These are phyloP conservation scores for Sparidentex hasta DNA, from an alignment of 2,797 vertebrate species.

Conservation along the genomic window DNA sequence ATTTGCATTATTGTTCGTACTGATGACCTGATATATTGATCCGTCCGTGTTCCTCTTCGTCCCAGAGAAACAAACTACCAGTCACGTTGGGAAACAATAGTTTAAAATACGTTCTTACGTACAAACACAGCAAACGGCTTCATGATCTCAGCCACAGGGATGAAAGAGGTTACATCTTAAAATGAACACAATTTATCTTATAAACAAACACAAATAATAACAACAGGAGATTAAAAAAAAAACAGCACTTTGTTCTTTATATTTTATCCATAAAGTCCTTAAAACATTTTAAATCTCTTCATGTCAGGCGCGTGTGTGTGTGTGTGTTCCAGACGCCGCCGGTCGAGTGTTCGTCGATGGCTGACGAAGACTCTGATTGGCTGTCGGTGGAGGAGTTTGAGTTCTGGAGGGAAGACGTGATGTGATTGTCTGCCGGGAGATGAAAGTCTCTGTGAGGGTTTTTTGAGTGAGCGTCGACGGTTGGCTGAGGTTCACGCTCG, in stretches of 20 bases:
- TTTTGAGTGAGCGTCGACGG: not conserved
- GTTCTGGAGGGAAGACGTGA: not conserved
- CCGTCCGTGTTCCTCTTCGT: not conserved
- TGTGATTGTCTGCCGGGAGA: constrained; percentile 9
- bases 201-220: not conserved
- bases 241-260: not conserved
- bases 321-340: constrained; percentile 14
- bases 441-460: not conserved
- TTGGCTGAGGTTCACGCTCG: not conserved
- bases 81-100: not conserved
- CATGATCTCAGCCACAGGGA: not conserved
- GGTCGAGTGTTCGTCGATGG: not conserved
- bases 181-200: not conserved
- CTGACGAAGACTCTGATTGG: not conserved
- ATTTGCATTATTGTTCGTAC: not conserved
- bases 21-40: not conserved
- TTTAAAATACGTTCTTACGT: not conserved
- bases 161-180: constrained; percentile 1
- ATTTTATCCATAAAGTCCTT: not conserved
- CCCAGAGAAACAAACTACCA: not conserved
- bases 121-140: not conserved
- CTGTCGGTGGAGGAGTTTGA: not conserved
- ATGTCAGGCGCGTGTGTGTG: not conserved
- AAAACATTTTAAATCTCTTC: not conserved
- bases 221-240: constrained; percentile 5